Evolutionary conservation across 2,888 invertebrate species (phyloP).

Genomic region (Andrena bucephala): DNA sequence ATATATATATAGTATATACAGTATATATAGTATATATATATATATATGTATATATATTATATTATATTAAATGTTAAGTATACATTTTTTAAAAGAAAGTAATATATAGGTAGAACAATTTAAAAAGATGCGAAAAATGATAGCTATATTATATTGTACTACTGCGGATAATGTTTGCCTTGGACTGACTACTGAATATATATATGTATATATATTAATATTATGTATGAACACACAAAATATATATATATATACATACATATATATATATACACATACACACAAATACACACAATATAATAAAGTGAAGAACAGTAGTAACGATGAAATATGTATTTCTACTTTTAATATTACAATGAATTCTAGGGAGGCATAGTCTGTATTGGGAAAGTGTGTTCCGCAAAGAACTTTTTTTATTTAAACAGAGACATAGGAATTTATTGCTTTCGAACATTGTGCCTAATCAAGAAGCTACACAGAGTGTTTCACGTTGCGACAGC

Average conservation of each 20-base stretch:
- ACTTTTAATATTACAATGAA: constrained; percentile 84
- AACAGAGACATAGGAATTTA: constrained; percentile 64
- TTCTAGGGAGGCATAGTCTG: constrained; percentile 78
- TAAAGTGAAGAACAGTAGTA: constrained; percentile 77
- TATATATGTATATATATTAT: constrained; percentile 71
- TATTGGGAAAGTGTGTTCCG: constrained; percentile 80
- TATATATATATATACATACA: neutral
- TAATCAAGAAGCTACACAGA: constrained; percentile 71
- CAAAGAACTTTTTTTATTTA: constrained; percentile 79
- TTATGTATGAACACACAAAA: too few relatives aligned
- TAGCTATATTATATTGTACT: constrained; percentile 81
- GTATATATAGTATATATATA: constrained; percentile 49
- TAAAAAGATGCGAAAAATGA: constrained; percentile 78
- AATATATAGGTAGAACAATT: constrained; percentile 83
- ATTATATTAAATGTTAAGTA: constrained; percentile 84
- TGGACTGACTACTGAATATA: constrained; percentile 84
- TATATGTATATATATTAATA: constrained; percentile 31
- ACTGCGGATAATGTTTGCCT: constrained; percentile 84
- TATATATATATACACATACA: constrained; percentile 8
- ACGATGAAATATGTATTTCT: constrained; percentile 84
- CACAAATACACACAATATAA: constrained; percentile 62
- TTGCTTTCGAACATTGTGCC: constrained; percentile 77
- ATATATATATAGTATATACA: constrained; percentile 67
- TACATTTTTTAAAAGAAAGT: constrained; percentile 85
- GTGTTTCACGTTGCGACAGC: constrained; percentile 59